These are phyloP conservation scores for Myoxocephalus aenaeus DNA, from an alignment of 2,797 vertebrate species.

Conservation along the genomic window DNA sequence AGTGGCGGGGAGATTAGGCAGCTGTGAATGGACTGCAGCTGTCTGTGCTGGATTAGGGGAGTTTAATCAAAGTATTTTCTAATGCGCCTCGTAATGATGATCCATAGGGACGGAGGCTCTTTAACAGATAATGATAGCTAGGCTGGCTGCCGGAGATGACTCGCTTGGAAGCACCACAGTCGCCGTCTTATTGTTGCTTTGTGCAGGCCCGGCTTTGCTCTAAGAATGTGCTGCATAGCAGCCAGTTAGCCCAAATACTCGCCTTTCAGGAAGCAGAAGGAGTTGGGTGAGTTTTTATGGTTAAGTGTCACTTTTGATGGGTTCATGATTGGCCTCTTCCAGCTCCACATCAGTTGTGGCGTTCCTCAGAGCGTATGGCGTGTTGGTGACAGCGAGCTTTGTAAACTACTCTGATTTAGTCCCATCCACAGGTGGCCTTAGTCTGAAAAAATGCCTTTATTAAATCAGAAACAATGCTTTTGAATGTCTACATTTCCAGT, in stretches of 20 bases:
- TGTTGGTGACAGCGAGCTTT: constrained; percentile 2
- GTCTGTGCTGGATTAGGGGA: constrained; percentile 98
- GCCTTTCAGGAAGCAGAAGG: constrained; percentile 35
- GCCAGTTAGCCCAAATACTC: constrained; percentile 21
- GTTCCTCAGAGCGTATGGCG: neutral
- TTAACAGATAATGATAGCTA: constrained; percentile 98
- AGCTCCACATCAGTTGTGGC: constrained; percentile 31
- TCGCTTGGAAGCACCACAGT: constrained; percentile 81
- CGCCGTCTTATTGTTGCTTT: constrained; percentile 63
- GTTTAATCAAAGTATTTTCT: constrained; percentile 99
- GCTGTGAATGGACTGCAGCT: constrained; percentile 98
- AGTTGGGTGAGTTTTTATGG: constrained; percentile 11
- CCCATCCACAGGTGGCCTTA: constrained; percentile 2
- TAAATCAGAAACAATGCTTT: neutral
- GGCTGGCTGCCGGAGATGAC: constrained; percentile 93
- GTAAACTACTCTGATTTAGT: neutral
- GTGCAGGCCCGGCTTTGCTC: constrained; percentile 59
- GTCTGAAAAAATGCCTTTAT: neutral
- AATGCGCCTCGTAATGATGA: constrained; percentile 98
- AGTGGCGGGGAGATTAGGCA: constrained; percentile 92
- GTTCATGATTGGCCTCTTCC: constrained; percentile 67
- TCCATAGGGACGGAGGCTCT: constrained; percentile 94
- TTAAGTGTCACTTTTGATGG: constrained; percentile 53
- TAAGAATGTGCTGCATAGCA: constrained; percentile 10
- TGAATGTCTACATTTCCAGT: neutral